phyloP scores from a whole-genome alignment of 1,140 invertebrate species.

The Caenorhabditis brenneri region DNA sequence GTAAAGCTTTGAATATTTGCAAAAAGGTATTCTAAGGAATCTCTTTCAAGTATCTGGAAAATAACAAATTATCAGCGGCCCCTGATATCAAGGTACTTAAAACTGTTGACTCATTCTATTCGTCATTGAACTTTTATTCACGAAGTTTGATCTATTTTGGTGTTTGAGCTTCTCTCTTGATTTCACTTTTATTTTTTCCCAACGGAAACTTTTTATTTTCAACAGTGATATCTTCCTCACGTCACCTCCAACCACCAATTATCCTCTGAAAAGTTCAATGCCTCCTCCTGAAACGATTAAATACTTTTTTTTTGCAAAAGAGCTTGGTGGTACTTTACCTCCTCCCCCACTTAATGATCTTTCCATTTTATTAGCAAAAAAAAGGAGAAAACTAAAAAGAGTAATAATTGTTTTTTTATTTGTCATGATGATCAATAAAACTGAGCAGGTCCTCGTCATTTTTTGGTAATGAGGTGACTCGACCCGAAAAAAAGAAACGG shows the following conservation, averaged over 20 bases:
- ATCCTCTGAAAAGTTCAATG: not conserved
- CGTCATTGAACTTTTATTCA: too few relatives aligned
- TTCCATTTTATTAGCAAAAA: not conserved
- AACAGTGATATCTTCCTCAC: slow-evolving; percentile 14
- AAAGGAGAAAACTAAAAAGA: not conserved
- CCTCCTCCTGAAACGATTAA: not conserved
- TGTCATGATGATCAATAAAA: not conserved
- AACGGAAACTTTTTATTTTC: not conserved
- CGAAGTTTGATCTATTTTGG: not conserved
- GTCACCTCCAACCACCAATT: not conserved
- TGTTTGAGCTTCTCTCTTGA: not conserved
- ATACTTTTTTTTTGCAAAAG: not conserved
- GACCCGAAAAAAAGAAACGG: not conserved
- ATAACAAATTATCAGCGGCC: too few relatives aligned
- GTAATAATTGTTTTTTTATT: not conserved
- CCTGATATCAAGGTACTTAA: too few relatives aligned
- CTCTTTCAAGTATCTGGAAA: too few relatives aligned
- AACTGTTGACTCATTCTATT: too few relatives aligned
- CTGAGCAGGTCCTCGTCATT: slow-evolving; percentile 16
- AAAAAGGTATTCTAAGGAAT: too few relatives aligned
- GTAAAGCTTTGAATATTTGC: too few relatives aligned
- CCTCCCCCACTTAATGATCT: not conserved
- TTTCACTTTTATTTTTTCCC: not conserved
- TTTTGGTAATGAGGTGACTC: slow-evolving; percentile 1
- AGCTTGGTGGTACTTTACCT: not conserved